Percentiles rank a stretch among this genome's conserved stretches.
phyloP scores from a whole-genome alignment of 2,888 invertebrate species.

The Cyclophora punctaria region DNA sequence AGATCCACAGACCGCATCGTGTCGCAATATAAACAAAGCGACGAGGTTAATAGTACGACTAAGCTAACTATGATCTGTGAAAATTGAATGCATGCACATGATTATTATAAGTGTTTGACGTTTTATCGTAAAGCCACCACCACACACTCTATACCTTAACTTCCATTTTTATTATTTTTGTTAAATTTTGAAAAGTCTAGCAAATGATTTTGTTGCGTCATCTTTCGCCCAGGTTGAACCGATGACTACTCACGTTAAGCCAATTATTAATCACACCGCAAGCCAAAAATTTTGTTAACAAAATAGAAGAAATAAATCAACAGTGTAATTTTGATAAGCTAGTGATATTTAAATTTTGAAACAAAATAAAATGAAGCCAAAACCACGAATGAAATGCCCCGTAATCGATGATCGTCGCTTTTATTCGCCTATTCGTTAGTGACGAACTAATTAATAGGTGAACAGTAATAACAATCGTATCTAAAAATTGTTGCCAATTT shows the following conservation, averaged over 20 bases:
- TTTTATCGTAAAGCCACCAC: slow-evolving; percentile 67
- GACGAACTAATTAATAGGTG: too few relatives aligned
- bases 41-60: slow-evolving; percentile 53
- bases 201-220: slow-evolving; percentile 34
- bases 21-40: slow-evolving; percentile 48
- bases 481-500: too few relatives aligned
- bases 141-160: slow-evolving; percentile 74
- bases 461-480: too few relatives aligned
- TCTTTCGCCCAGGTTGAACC: slow-evolving; percentile 29
- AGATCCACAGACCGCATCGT: slow-evolving; percentile 31
- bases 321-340: slow-evolving; percentile 69
- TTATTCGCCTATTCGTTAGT: background rate
- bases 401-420: slow-evolving; percentile 33
- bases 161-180: slow-evolving; percentile 58
- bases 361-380: slow-evolving; percentile 68
- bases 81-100: slow-evolving; percentile 71
- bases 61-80: slow-evolving; percentile 63
- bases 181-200: slow-evolving; percentile 66
- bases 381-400: slow-evolving; percentile 66
- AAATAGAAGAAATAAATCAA: slow-evolving; percentile 60
- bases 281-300: slow-evolving; percentile 68
- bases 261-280: slow-evolving; percentile 69
- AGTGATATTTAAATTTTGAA: slow-evolving; percentile 50
- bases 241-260: slow-evolving; percentile 43
- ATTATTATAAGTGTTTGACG: slow-evolving; percentile 49